Percentiles rank a stretch among this genome's conserved stretches.
These are phyloP conservation scores for Dendrolimus punctatus DNA, from an alignment of 1,140 invertebrate genomes.

Conservation along the genomic window DNA sequence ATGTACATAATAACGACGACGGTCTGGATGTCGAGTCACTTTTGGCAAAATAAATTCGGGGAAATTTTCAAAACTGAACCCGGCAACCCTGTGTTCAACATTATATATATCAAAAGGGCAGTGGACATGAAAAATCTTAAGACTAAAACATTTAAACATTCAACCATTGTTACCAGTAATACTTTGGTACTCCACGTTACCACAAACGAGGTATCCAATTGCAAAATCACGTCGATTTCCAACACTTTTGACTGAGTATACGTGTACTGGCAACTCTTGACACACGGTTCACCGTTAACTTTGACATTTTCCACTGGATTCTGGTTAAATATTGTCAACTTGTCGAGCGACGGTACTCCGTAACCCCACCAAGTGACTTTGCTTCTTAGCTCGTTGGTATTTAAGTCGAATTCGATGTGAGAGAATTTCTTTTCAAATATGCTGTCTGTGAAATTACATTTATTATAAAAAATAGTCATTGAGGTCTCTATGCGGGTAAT, in stretches of 20 bases:
- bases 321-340: conserved; percentile 41
- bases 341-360: conserved; percentile 60
- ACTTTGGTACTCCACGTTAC: conserved; percentile 40
- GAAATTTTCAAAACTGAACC: too few relatives aligned
- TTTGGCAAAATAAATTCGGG: too few relatives aligned
- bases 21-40: too few relatives aligned
- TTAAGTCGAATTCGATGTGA: conserved; percentile 71
- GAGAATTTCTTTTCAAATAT: conserved; percentile 75
- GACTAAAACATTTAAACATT: too few relatives aligned
- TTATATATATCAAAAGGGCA: too few relatives aligned
- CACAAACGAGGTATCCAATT: conserved; percentile 47
- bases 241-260: conserved; percentile 41
- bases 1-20: too few relatives aligned
- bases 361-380: conserved; percentile 67
- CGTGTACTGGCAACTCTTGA: conserved; percentile 31
- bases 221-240: conserved; percentile 40
- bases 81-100: too few relatives aligned
- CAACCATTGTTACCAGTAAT: too few relatives aligned
- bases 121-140: too few relatives aligned
- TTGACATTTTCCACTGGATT: conserved; percentile 35
- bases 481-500: neutral
- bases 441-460: conserved; percentile 67
- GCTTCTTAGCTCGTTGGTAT: conserved; percentile 64
- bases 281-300: conserved; percentile 36
- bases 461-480: conserved; percentile 1